phyloP scores from a whole-genome alignment of 2,113 vertebrate genomes.

The Neolamprologus variostigma region DNA sequence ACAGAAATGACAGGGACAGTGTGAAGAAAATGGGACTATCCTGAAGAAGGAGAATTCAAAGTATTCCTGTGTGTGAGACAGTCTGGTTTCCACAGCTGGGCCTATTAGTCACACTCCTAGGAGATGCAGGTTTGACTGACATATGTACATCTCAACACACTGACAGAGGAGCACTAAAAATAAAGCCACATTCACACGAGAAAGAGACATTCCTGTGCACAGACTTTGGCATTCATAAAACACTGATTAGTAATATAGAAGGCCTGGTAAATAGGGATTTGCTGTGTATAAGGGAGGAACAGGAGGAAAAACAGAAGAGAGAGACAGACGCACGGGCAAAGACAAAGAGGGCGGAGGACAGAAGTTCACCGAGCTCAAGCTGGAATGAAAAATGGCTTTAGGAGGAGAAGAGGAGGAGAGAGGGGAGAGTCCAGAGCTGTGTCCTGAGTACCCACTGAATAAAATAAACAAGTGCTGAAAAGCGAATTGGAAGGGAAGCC shows the following conservation, averaged over 20 bases:
- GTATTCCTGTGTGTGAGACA: not conserved
- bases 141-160: conserved; percentile 15
- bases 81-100: conserved; percentile 39
- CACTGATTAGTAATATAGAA: conserved; percentile 33
- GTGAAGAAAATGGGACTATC: conserved; percentile 24
- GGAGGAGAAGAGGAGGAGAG: not conserved
- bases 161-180: not conserved
- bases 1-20: conserved; percentile 1
- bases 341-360: conserved; percentile 19
- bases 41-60: conserved; percentile 4
- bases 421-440: not conserved
- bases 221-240: conserved; percentile 20
- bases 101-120: conserved; percentile 49
- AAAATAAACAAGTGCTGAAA: conserved; percentile 46
- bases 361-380: conserved; percentile 21
- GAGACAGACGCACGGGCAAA: conserved; percentile 21
- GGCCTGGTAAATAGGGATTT: not conserved
- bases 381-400: conserved; percentile 34
- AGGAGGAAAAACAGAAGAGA: not conserved
- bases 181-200: not conserved
- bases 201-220: not conserved
- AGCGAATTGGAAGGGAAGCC: conserved; percentile 34
- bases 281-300: not conserved
- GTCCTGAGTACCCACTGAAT: conserved; percentile 14
- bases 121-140: conserved; percentile 41